Conservation (phyloP, 2,888 invertebrate species). For the Bombyx huttoni region DNA sequence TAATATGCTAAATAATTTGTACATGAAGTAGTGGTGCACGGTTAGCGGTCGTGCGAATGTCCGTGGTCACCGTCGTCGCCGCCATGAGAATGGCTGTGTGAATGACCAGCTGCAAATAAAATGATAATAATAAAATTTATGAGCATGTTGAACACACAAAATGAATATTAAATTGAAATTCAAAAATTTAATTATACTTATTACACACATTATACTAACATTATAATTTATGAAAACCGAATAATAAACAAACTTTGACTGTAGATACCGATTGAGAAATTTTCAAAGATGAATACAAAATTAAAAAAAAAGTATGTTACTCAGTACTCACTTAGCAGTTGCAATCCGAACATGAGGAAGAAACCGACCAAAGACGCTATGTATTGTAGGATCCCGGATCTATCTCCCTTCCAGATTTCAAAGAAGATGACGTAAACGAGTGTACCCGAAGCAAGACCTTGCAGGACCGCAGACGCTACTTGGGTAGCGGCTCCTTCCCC, state of each 20-base stretch:
- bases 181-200: too few relatives aligned
- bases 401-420: slow-evolving; percentile 81
- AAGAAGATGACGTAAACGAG: slow-evolving; percentile 97
- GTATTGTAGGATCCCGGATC: slow-evolving; percentile 76
- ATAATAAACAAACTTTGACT: too few relatives aligned
- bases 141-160: too few relatives aligned
- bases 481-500: slow-evolving; percentile 70
- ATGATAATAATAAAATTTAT: not conserved
- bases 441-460: slow-evolving; percentile 93
- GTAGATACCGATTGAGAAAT: too few relatives aligned
- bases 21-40: not conserved
- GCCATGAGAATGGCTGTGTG: slow-evolving; percentile 36
- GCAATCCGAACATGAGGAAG: slow-evolving; percentile 79
- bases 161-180: too few relatives aligned
- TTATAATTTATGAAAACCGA: too few relatives aligned
- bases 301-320: not conserved
- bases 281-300: not conserved
- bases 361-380: slow-evolving; percentile 79
- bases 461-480: slow-evolving; percentile 76
- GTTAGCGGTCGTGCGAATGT: slow-evolving; percentile 25
- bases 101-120: slow-evolving; percentile 42
- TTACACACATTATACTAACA: too few relatives aligned
- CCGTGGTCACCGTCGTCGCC: slow-evolving; percentile 17
- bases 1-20: not conserved
- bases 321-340: slow-evolving; percentile 69